phyloP scores from a whole-genome alignment of 1,140 invertebrate genomes.

The Mercenaria mercenaria region DNA sequence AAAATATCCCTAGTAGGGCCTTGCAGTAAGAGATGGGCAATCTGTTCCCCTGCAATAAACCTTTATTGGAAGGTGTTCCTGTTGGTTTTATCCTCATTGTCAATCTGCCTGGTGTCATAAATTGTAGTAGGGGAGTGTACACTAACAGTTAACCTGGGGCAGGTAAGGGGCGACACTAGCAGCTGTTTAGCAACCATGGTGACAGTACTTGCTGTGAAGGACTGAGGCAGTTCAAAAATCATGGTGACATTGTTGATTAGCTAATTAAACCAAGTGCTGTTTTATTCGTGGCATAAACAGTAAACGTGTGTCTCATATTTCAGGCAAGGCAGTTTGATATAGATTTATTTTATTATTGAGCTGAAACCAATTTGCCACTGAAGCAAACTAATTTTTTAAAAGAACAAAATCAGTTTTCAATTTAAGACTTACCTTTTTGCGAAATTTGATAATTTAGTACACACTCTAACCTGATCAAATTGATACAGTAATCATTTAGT shows the following conservation, averaged over 20 bases:
- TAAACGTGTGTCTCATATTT: too few species aligned
- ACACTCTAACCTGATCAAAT: neutral
- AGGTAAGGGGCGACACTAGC: neutral
- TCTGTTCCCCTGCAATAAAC: too few species aligned
- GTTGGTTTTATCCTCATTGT: too few species aligned
- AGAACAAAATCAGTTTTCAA: neutral
- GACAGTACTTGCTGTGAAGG: neutral
- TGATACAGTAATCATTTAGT: constrained; percentile 53
- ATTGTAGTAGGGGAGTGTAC: constrained; percentile 10
- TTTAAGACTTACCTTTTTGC: neutral
- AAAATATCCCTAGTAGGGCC: neutral
- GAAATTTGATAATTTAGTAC: constrained; percentile 38
- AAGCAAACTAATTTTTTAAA: neutral
- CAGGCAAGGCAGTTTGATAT: neutral
- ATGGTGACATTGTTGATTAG: neutral
- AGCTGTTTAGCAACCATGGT: neutral
- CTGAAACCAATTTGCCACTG: too few species aligned
- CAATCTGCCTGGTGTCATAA: constrained; percentile 22
- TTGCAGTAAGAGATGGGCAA: neutral
- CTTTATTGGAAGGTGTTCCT: too few species aligned
- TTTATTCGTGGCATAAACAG: too few species aligned
- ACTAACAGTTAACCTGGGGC: neutral
- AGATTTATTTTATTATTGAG: too few species aligned
- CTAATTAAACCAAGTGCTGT: too few species aligned
- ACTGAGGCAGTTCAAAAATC: neutral